Evolutionary conservation across 1,140 invertebrate genomes (phyloP).

Genomic region (Diorhabda carinulata): DNA sequence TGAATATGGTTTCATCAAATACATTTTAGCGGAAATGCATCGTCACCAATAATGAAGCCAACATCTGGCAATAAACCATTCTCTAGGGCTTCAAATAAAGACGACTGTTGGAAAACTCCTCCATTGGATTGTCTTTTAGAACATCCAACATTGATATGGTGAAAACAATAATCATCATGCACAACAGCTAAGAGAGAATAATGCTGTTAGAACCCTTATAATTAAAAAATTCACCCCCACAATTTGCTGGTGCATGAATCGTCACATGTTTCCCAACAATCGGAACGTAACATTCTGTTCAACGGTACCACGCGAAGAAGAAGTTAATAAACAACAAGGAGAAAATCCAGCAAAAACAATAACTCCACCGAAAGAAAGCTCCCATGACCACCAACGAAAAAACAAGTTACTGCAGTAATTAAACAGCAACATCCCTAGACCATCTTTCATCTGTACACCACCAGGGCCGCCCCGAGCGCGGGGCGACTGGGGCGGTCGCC

Average conservation of each 20-base stretch:
- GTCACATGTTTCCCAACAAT: neutral
- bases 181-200: conserved; percentile 11
- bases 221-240: neutral
- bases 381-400: conserved; percentile 5
- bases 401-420: conserved; percentile 12
- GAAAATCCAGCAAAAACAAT: neutral
- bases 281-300: neutral
- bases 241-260: conserved; percentile 1
- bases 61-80: too few species aligned
- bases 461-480: neutral
- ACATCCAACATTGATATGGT: conserved; percentile 9
- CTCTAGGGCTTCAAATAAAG: neutral
- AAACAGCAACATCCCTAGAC: neutral
- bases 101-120: conserved; percentile 9
- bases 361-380: conserved; percentile 8
- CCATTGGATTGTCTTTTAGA: conserved; percentile 13
- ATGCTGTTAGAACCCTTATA: conserved; percentile 11
- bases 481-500: too few species aligned
- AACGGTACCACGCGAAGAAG: neutral
- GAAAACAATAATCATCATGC: conserved; percentile 21
- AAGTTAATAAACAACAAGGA: conserved; percentile 3
- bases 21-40: too few species aligned
- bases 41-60: too few species aligned
- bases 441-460: conserved; percentile 1
- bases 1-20: too few species aligned